Percentiles rank a stretch among this genome's conserved stretches.
Conservation (phyloP, 2,888 invertebrate species). For the Rhamnusium bicolor region DNA sequence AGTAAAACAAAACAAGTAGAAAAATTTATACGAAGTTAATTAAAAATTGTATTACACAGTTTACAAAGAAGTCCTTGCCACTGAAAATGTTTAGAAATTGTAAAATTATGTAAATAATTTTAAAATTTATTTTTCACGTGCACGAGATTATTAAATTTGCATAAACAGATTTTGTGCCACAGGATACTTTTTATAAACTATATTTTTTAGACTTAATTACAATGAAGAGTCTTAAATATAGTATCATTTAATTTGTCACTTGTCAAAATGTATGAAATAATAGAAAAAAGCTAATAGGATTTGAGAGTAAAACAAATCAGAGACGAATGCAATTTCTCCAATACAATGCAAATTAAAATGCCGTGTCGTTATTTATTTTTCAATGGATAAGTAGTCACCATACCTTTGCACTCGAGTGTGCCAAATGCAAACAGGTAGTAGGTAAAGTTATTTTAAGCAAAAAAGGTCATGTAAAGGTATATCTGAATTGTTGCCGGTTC, state of each 20-base stretch:
- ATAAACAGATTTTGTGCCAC: not conserved
- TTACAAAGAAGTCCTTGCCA: conserved; percentile 3
- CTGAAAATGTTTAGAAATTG: conserved; percentile 4
- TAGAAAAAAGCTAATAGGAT: no score
- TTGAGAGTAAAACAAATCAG: no score
- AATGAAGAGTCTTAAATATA: not conserved
- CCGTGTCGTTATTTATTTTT: no score
- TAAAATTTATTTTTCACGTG: conserved; percentile 10
- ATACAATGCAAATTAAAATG: no score
- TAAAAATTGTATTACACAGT: not conserved
- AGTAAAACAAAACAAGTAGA: not conserved
- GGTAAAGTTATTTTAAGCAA: no score
- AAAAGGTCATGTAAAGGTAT: no score
- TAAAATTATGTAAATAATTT: conserved; percentile 23
- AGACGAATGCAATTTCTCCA: no score
- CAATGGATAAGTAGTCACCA: no score
- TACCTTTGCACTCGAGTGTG: no score
- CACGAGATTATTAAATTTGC: not conserved
- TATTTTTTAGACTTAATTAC: not conserved
- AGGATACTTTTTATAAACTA: not conserved
- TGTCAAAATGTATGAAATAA: not conserved
- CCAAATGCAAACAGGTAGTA: no score
- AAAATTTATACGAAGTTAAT: not conserved
- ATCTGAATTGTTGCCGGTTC: no score
- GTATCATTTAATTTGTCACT: not conserved